Evolutionary conservation across 2,888 invertebrate genomes (phyloP), one percentile per base, ranked within the genome.

Genomic region (Nephrocerus scutellatus): DNA sequence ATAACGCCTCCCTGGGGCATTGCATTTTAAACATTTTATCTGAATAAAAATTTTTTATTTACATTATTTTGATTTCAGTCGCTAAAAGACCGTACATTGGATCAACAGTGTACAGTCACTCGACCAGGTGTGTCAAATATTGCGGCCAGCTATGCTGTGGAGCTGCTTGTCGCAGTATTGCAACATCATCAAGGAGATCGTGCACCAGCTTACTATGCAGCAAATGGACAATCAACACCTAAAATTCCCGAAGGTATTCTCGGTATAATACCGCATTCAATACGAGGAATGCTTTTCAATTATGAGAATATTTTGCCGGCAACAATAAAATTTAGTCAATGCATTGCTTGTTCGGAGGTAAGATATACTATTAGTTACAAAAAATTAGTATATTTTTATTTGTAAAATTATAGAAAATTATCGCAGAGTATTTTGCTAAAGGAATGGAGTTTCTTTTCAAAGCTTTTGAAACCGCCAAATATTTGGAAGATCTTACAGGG

Each of bases 51-150:
- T n/a, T n/a, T 24, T 21, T 30, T 30, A 36, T n/a, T 22, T 22
- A 22, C 16, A 10, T 30, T 16, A 14, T 13, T 29, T 29, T 14
- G 6, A 21, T 71, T 72, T 3, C 67, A 93, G 93, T 92, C 93
- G 0, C 73, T 84, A 36, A 78, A 76, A 54, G 92, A 95, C 62
- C 79, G 96, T 36, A 95, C 96, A 0, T 67, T 98, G 43, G 98
- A 99, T 68, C 93, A 97, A 63, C 97, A 98, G 63, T 98, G 98
- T 62, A 98, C 97, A 1, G 97, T 98, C 14, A 90, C 93, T 0
- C 74, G 97, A 36, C 96, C 97, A 0, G 97, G 96, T 2, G 80
- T 88, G 12, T 88, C 95, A 0, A 84, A 85, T 59, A 81, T 97
- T 34, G 95, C 93, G 0, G 83, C 84, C 13, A 88, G 90, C 4